Conservation (phyloP, 2,797 vertebrate genomes). For the Agapornis canus region DNA sequence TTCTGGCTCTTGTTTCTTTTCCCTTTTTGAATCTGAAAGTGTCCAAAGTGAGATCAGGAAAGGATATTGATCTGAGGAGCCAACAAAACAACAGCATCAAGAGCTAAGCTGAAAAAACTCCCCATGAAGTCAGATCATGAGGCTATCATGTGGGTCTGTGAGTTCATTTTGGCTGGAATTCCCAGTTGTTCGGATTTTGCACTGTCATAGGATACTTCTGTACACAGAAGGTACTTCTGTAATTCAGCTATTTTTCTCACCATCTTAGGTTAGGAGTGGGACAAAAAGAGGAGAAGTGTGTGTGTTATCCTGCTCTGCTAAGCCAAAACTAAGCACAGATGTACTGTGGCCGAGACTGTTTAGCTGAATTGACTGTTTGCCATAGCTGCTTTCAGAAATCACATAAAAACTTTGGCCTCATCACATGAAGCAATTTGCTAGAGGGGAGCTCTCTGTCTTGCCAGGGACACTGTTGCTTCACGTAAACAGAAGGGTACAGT, state of each 20-base stretch:
- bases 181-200: constrained; percentile 10
- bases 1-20: not conserved
- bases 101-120: not conserved
- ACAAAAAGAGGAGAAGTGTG: constrained; percentile 28
- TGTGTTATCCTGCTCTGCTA: constrained; percentile 42
- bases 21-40: not conserved
- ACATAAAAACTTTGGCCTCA: not conserved
- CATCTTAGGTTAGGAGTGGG: not conserved
- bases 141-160: constrained; percentile 32
- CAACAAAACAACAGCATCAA: not conserved
- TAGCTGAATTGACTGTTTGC: constrained; percentile 41
- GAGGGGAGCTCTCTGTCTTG: not conserved
- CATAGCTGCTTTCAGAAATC: constrained; percentile 26
- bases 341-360: not conserved
- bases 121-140: not conserved
- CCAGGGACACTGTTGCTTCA: not conserved
- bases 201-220: constrained; percentile 37
- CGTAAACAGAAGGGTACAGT: not conserved
- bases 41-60: not conserved
- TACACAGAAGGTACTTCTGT: constrained; percentile 47
- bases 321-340: constrained; percentile 55
- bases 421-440: not conserved
- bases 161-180: constrained; percentile 39
- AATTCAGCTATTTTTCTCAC: constrained; percentile 54
- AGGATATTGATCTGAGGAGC: not conserved